These are phyloP conservation scores for Epistrophella euchroma DNA, from an alignment of 2,888 invertebrate species.

Conservation along the genomic window DNA sequence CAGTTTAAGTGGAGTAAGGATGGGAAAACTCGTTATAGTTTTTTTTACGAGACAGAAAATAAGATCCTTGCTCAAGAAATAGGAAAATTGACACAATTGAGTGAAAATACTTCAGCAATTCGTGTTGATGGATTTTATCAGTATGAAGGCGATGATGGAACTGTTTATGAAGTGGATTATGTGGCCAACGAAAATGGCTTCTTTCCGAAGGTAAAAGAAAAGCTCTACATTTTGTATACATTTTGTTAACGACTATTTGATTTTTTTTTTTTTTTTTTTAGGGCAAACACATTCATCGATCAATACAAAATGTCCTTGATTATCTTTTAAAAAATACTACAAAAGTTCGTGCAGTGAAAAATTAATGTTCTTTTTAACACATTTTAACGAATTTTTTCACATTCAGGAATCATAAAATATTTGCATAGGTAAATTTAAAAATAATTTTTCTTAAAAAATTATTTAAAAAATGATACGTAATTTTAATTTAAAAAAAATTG, in stretches of 20 bases:
- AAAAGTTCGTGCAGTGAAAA: neutral
- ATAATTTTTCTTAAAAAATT: too few species aligned
- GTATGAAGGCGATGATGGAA: slow-evolving; percentile 86
- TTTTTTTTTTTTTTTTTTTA: slow-evolving; percentile 4
- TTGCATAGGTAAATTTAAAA: neutral
- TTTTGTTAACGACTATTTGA: neutral
- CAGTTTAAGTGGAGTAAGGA: slow-evolving; percentile 81
- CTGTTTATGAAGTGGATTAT: slow-evolving; percentile 83
- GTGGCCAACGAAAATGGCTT: slow-evolving; percentile 84
- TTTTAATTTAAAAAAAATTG: too few species aligned
- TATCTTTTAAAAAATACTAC: slow-evolving; percentile 52
- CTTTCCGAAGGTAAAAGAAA: slow-evolving; percentile 77
- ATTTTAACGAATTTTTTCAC: neutral
- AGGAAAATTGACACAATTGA: slow-evolving; percentile 36
- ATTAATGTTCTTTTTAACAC: neutral
- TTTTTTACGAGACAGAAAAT: slow-evolving; percentile 85
- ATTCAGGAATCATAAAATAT: neutral
- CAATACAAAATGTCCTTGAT: slow-evolving; percentile 50
- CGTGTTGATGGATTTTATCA: slow-evolving; percentile 85
- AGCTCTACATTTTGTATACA: too few species aligned
- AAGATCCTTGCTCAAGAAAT: slow-evolving; percentile 84
- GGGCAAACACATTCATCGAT: slow-evolving; percentile 49
- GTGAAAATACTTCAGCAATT: slow-evolving; percentile 39
- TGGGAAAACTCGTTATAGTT: slow-evolving; percentile 79
- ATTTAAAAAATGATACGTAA: too few species aligned